Evolutionary conservation across 2,888 invertebrate species (phyloP), one percentile per base, ranked within the genome.

Genomic region (Cancer borealis): DNA sequence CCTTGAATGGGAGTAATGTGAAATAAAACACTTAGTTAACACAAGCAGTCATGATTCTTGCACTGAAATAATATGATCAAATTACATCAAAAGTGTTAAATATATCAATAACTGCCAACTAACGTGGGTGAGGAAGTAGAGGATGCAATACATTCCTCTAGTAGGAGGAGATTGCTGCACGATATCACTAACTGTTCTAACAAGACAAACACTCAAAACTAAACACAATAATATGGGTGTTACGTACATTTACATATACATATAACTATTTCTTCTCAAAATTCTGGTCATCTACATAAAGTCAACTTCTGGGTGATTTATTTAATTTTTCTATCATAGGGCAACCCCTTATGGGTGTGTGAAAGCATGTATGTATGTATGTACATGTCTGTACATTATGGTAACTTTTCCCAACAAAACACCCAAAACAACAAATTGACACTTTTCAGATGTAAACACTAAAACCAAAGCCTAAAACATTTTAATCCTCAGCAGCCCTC

Each of bases 401-500:
- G 30, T 39, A 84, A 17, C 12, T 84, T 39, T 84, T 17, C 30
- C 84, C 30, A 39, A 84, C 3, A 84, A 84, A 12, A 84, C 84
- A 84, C 84, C 84, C 84, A 84, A 14, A 84, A 84, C 73, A 84
- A 30, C 12, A 84, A 84, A 84, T 4, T 84, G 84, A 84, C 14
- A 84, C 84, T 39, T 84, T 84, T 84, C 84, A 39, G 84, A 39
- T 39, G 39, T 39, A 14, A 30, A 84, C 84, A 84, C 84, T 39
- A 39, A 84, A 84, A 39, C 17, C 84, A 84, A 84, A 30, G 84
- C 17, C 14, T 84, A 39, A 39, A 39, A 39, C 39, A 39, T 26
- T 84, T 39, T 30, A 84, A 39, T 84, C 14, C 39, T 84, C 84
- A 84, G 84, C 84, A 84, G 84, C 84, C 84, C 84, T 84, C 84